Evolutionary conservation across 2,888 invertebrate species (phyloP), one percentile per base, ranked within the genome.

Genomic region (Sarcophaga carnaria): DNA sequence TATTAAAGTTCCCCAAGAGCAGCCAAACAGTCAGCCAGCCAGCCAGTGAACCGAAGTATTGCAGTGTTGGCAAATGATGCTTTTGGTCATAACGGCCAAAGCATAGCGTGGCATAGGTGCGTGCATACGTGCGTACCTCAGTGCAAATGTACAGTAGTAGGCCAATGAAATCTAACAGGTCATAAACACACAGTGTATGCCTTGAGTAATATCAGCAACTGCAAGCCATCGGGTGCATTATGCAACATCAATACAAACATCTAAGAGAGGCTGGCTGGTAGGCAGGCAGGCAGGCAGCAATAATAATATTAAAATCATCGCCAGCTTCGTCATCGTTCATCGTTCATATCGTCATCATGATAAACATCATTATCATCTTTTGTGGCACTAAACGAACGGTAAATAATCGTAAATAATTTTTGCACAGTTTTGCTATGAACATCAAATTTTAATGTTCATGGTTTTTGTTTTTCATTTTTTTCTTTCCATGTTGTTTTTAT

Each of bases 391-490:
- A 22, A 37, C 37, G 37, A n/a, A 67, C 69, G 84, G 75, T 80
- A 70, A 76, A 80, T 80, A 84, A 84, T 80, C 80, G 71, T 80
- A 84, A 80, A 84, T 84, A 80, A 80, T 80, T 80, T 80, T 64
- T 37, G 37, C 37, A 37, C 75, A 74, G 54, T 80, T 37, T 84
- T 76, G 70, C 70, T 76, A 79, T 63, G 80, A 75, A 64, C 47
- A 20, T 45, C 77, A 59, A 62, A 71, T 83, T 77, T 77, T 70
- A 64, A 37, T 37, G 37, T 37, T 37, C 37, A 37, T 37, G 37
- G 37, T 10, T 37, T 37, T 37, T 2, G 8, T 37, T 37, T 37
- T 8, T 37, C 8, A 0, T 8, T 0, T 37, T 37, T 37, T 37
- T 37, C 8, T 37, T 2, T 37, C 10, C 10, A 10, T 76, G 69